A percentile compares a stretch with the other conserved stretches of the same genome.
phyloP scores from a whole-genome alignment of 2,113 vertebrate species.

The Cyprinodon brontotheroides region DNA sequence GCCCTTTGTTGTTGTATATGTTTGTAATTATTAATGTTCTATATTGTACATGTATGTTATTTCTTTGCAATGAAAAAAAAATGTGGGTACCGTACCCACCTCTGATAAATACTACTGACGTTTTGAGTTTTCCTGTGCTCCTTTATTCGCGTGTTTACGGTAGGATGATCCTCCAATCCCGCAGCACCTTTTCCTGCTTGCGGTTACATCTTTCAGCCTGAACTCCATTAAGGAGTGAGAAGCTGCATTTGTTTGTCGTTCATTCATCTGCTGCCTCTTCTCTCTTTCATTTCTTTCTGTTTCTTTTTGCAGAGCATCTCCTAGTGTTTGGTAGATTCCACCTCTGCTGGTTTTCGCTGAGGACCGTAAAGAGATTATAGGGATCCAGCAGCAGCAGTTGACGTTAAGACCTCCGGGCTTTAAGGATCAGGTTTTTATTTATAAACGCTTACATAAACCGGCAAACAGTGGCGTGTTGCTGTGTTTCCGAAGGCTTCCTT shows the following conservation, averaged over 20 bases:
- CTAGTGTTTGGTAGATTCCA: not conserved
- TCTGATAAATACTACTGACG: not conserved
- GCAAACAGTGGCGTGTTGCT: constrained; percentile 15
- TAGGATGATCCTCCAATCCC: constrained; percentile 55
- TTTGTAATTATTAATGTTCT: no score
- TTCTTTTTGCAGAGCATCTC: constrained; percentile 11
- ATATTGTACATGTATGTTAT: no score
- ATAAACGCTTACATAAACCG: constrained; percentile 47
- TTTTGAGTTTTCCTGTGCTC: not conserved
- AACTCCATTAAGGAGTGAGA: constrained; percentile 34
- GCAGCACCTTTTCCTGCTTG: constrained; percentile 49
- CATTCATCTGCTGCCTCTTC: constrained; percentile 41
- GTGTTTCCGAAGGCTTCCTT: not conserved
- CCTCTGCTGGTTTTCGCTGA: not conserved
- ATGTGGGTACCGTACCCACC: no score
- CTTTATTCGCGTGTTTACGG: constrained; percentile 65
- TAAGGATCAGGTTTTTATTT: constrained; percentile 62
- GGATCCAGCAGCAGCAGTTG: constrained; percentile 25
- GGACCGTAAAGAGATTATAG: not conserved
- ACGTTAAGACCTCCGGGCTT: constrained; percentile 53
- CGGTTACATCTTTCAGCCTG: constrained; percentile 59
- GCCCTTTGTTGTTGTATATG: no score
- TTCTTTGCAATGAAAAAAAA: no score
- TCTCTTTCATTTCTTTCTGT: not conserved
- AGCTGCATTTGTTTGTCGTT: constrained; percentile 43